phyloP scores from a whole-genome alignment of 2,797 vertebrate species.

The Trachurus trachurus region DNA sequence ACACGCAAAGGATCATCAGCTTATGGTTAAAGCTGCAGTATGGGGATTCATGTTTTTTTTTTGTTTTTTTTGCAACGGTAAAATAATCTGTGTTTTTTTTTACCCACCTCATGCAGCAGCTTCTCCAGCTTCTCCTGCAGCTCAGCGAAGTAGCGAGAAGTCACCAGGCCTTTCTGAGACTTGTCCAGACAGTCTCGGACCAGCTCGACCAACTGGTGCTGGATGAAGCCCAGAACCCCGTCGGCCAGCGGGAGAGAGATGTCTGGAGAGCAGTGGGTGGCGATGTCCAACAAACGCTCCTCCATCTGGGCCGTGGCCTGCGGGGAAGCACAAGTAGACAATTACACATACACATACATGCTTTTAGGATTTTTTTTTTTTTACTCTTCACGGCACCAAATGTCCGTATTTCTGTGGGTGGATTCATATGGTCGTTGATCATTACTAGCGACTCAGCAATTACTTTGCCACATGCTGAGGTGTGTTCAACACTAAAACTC shows the following conservation, averaged over 20 bases:
- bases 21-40: constrained; percentile 13
- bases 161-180: constrained; percentile 93
- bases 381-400: constrained; percentile 11
- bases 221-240: constrained; percentile 97
- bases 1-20: constrained; percentile 3
- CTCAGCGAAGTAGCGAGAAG: constrained; percentile 97
- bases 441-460: constrained; percentile 18
- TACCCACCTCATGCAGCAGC: constrained; percentile 92
- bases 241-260: constrained; percentile 93
- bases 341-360: constrained; percentile 25
- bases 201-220: constrained; percentile 97
- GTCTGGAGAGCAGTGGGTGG: constrained; percentile 89
- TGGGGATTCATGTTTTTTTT: background rate
- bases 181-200: constrained; percentile 97
- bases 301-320: constrained; percentile 99
- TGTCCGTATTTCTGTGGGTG: constrained; percentile 16
- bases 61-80: background rate
- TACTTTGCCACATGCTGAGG: constrained; percentile 16
- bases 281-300: constrained; percentile 93
- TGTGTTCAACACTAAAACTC: background rate
- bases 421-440: constrained; percentile 16
- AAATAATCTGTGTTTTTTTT: background rate
- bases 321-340: constrained; percentile 26
- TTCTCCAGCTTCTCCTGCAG: constrained; percentile 98
- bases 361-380: constrained; percentile 24